A percentile compares a stretch with the other conserved stretches of the same genome.
Conservation (phyloP, 1,140 invertebrate species). For the Drosophila parabipectinata region DNA sequence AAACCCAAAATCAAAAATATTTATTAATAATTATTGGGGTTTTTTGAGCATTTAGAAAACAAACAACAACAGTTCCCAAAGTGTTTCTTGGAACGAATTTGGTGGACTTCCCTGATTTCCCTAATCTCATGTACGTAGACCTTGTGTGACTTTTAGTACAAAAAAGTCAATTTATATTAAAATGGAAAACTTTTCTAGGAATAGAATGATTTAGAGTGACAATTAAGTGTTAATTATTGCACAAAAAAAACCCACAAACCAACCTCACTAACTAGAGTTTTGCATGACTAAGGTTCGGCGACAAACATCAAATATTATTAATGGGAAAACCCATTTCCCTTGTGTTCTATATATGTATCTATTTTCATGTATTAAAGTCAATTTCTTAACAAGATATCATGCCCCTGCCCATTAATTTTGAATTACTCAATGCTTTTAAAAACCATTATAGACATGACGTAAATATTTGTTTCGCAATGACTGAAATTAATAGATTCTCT, state of each 20-base stretch:
- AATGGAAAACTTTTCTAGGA: slow-evolving; percentile 9
- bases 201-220: slow-evolving; percentile 41
- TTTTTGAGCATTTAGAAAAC: background rate
- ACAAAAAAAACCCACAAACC: slow-evolving; percentile 15
- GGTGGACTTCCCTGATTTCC: slow-evolving; percentile 26
- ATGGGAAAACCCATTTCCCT: slow-evolving; percentile 1
- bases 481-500: background rate
- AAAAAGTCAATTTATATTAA: background rate
- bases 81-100: slow-evolving; percentile 18
- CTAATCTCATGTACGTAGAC: slow-evolving; percentile 53
- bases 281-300: slow-evolving; percentile 32
- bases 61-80: background rate
- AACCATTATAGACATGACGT: background rate
- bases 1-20: slow-evolving; percentile 5
- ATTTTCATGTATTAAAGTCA: slow-evolving; percentile 6
- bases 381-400: slow-evolving; percentile 17
- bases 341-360: slow-evolving; percentile 4
- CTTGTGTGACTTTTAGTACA: background rate
- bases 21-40: slow-evolving; percentile 11
- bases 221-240: slow-evolving; percentile 62
- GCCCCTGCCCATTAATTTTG: background rate
- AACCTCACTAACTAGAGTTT: slow-evolving; percentile 39
- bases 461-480: background rate
- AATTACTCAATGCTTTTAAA: background rate
- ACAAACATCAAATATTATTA: slow-evolving; percentile 1